Base-by-base conservation (phyloP, 2,113 vertebrate species). In the Odobenus rosmarus region DNA sequence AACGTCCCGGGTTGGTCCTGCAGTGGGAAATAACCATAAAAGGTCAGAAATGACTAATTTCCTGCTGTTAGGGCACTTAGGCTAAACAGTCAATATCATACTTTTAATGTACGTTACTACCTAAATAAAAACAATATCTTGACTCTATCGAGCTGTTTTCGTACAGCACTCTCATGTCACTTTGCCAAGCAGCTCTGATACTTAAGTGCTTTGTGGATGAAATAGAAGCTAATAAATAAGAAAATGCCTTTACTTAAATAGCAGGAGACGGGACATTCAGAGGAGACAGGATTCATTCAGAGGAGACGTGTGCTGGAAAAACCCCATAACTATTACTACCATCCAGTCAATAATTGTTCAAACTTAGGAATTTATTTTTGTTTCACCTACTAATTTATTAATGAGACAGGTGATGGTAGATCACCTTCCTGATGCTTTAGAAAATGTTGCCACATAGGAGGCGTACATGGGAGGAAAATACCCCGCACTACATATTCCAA, bases 41-140 rank as follows among this genome's bases (percentile, higher is more conserved):
- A 97, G 93, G 94, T 96, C 71, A 96, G 95, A 96, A 98, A 96
- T 90, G 76, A 97, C 87, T 96, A 67, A 96, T 94, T 97, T 94
- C 39, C 88, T 85, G 64, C 92, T 86, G 72, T 94, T 90, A 74
- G 90, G 72, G 64, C 90, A 94, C 79, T 95, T 90, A 95, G 94
- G 49, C 92, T 97, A 98, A 97, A 96, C 53, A 97, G 62, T 95
- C 94, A 93, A 97, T 90, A 95, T 67, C 57, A 93, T 93, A 95
- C 51, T 90, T 96, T 97, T 88, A 96, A 96, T 88, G 77, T 76
- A 98, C 28, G 72, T 96, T 81, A 95, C 96, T 96, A 90, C 85
- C 59, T 59, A 96, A 95, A 81, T 97, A 82, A 97, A 97, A 97
- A 74, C 92, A 94, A 92, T 72, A 94, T 82, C 94, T 84, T 72